A percentile compares a stretch with the other conserved stretches of the same genome.
phyloP scores from a whole-genome alignment of 2,888 invertebrate species.

The Amitus sp. region DNA sequence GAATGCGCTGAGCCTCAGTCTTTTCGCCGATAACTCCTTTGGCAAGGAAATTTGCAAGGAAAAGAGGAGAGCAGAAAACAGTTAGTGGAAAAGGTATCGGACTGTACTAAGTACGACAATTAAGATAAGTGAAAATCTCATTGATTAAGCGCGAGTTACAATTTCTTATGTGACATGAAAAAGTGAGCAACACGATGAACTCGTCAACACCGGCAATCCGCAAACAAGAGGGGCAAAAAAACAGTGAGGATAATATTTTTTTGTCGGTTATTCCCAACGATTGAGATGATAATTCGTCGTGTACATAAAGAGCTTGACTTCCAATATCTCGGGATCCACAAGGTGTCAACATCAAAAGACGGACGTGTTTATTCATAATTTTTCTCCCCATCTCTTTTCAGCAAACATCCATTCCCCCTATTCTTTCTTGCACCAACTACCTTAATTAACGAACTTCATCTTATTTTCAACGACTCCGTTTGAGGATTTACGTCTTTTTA shows the following conservation, averaged over 20 bases:
- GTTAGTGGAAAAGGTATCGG: conserved; percentile 46
- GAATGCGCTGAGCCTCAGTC: conserved; percentile 39
- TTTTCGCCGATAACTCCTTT: conserved; percentile 59
- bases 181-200: neutral
- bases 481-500: conserved; percentile 61
- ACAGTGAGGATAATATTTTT: conserved; percentile 49
- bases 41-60: conserved; percentile 28
- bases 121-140: conserved; percentile 49
- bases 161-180: neutral
- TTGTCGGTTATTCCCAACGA: conserved; percentile 64
- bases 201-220: neutral
- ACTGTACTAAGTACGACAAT: conserved; percentile 52
- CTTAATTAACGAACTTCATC: conserved; percentile 57
- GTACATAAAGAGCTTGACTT: conserved; percentile 51
- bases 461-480: conserved; percentile 60
- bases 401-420: conserved; percentile 24
- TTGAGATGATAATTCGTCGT: conserved; percentile 64
- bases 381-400: conserved; percentile 56
- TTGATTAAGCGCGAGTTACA: conserved; percentile 18
- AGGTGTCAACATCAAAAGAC: conserved; percentile 61
- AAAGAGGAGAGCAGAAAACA: conserved; percentile 39
- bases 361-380: conserved; percentile 65
- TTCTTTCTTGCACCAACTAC: conserved; percentile 31
- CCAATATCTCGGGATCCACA: conserved; percentile 45
- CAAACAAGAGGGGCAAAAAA: conserved; percentile 48